These are phyloP conservation scores for Neosilurus mollespiculum DNA, from an alignment of 2,797 vertebrate species.

Conservation along the genomic window DNA sequence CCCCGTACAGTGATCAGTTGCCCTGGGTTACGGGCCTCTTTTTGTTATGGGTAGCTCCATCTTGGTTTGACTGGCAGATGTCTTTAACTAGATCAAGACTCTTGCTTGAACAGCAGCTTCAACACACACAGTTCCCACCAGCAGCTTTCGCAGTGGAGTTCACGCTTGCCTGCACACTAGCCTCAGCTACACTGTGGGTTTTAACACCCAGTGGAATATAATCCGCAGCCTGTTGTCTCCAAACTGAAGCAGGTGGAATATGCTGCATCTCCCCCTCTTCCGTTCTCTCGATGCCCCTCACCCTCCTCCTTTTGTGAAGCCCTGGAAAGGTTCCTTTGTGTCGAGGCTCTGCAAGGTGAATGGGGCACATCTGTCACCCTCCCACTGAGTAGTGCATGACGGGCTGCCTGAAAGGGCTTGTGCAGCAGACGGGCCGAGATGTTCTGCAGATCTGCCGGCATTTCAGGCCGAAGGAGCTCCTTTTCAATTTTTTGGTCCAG, in stretches of 20 bases:
- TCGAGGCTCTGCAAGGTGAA: constrained; percentile 53
- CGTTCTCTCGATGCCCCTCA: constrained; percentile 35
- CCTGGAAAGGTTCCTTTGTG: constrained; percentile 50
- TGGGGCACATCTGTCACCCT: constrained; percentile 58
- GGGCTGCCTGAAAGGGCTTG: constrained; percentile 32
- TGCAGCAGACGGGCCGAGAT: constrained; percentile 52
- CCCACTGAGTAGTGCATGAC: constrained; percentile 48
- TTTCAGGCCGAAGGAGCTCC: background rate
- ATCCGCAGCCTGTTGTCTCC: constrained; percentile 23
- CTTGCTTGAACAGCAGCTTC: constrained; percentile 29
- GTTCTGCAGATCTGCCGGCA: constrained; percentile 12
- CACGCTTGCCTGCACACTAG: background rate
- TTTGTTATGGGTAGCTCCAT: background rate
- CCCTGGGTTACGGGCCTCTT: background rate
- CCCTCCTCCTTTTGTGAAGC: constrained; percentile 48
- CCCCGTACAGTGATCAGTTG: background rate
- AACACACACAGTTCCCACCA: constrained; percentile 12
- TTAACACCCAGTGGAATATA: constrained; percentile 15
- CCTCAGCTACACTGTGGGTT: background rate
- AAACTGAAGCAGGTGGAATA: constrained; percentile 59
- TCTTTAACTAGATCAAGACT: constrained; percentile 62
- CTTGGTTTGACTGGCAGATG: constrained; percentile 47
- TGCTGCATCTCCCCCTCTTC: constrained; percentile 17
- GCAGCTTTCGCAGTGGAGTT: background rate
- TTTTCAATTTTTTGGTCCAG: background rate